Evolutionary conservation across 2,888 invertebrate species (phyloP).

Genomic region (Melieria picta): DNA sequence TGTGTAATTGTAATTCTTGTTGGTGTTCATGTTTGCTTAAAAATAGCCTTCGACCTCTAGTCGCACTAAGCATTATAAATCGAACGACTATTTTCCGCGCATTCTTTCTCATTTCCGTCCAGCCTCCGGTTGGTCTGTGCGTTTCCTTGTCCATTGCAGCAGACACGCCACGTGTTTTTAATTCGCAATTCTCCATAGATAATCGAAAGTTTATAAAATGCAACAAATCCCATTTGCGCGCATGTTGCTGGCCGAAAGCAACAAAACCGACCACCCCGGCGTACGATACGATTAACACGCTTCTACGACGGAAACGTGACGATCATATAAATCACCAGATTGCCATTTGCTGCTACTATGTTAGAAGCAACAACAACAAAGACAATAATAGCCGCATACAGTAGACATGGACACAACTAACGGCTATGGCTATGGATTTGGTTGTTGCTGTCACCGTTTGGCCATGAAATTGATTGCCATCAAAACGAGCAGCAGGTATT

Average conservation of each 20-base stretch:
- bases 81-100: too few species aligned
- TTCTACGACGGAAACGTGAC: conserved; percentile 58
- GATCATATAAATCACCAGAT: conserved; percentile 59
- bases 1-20: too few species aligned
- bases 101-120: too few species aligned
- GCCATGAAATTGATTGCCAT: not conserved
- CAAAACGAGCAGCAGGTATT: conserved; percentile 27
- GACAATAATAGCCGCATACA: not conserved
- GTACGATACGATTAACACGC: conserved; percentile 52
- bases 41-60: too few species aligned
- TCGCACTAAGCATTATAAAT: too few species aligned
- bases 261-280: not conserved
- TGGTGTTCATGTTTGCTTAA: too few species aligned
- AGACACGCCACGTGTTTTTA: too few species aligned
- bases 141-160: too few species aligned
- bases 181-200: too few species aligned
- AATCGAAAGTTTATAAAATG: not conserved
- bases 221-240: not conserved
- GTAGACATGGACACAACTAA: conserved; percentile 6
- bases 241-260: not conserved
- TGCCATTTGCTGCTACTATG: conserved; percentile 41
- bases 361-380: not conserved
- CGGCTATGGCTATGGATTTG: not conserved
- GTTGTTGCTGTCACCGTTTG: not conserved
- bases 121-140: too few species aligned